These are phyloP conservation scores for Chouioia cunea DNA, from an alignment of 2,888 invertebrate genomes.

Conservation along the genomic window DNA sequence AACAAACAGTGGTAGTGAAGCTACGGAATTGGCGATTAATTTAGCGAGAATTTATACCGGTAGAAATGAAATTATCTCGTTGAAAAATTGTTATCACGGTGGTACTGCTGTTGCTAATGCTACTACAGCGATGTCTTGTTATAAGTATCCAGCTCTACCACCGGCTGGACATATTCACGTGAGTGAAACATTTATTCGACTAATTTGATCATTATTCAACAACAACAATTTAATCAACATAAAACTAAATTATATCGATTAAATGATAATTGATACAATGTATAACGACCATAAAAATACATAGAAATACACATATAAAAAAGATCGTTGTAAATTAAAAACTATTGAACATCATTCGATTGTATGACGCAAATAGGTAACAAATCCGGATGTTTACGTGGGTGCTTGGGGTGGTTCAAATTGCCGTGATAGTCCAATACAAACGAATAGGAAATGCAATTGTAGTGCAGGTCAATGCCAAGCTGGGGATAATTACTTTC, in stretches of 20 bases:
- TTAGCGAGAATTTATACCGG: constrained; percentile 90
- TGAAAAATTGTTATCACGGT: constrained; percentile 94
- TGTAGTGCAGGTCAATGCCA: constrained; percentile 76
- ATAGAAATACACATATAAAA: too few relatives aligned
- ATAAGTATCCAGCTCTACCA: constrained; percentile 83
- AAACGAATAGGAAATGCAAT: constrained; percentile 75
- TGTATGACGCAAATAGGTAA: constrained; percentile 74
- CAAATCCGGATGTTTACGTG: constrained; percentile 91
- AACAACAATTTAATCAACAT: too few relatives aligned
- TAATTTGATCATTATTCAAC: too few relatives aligned
- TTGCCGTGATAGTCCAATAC: constrained; percentile 89
- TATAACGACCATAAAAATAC: too few relatives aligned
- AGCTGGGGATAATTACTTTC: constrained; percentile 84
- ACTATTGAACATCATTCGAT: too few relatives aligned
- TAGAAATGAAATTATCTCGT: constrained; percentile 85
- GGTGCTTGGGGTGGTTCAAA: constrained; percentile 91
- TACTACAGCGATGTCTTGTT: constrained; percentile 82
- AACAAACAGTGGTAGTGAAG: constrained; percentile 97
- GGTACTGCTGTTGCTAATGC: constrained; percentile 88
- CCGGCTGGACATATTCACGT: constrained; percentile 84
- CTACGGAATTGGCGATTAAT: constrained; percentile 93
- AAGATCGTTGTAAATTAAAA: too few relatives aligned
- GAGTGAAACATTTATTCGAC: too few relatives aligned
- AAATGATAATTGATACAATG: too few relatives aligned
- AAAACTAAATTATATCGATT: too few relatives aligned